Conservation (phyloP, 2,797 vertebrate species). For the Tokudaia tokunoshimensis region DNA sequence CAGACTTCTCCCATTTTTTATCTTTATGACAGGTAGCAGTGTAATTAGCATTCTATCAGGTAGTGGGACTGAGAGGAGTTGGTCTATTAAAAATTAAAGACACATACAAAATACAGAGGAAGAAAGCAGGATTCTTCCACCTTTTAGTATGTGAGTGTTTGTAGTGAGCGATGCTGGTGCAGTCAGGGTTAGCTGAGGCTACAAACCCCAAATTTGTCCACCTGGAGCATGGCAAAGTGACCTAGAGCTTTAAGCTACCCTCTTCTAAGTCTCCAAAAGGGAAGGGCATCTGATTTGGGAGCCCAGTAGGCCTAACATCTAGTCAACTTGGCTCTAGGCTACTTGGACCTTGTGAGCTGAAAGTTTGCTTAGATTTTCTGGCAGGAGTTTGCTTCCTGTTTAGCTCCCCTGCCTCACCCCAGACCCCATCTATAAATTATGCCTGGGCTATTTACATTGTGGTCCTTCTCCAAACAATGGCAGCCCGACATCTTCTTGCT, state of each 20-base stretch:
- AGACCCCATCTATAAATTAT: not conserved
- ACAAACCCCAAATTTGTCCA: not conserved
- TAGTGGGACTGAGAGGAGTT: not conserved
- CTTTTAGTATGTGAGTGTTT: not conserved
- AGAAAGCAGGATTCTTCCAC: not conserved
- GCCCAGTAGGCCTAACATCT: not conserved
- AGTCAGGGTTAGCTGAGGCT: not conserved
- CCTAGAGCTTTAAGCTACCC: not conserved
- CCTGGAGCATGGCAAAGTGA: not conserved
- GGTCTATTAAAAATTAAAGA: slow-evolving; percentile 3
- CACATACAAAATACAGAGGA: not conserved
- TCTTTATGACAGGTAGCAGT: not conserved
- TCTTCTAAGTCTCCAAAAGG: not conserved
- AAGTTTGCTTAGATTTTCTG: not conserved
- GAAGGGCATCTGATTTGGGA: not conserved
- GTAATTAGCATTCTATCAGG: not conserved
- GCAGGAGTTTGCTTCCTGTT: not conserved
- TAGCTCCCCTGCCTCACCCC: no score
- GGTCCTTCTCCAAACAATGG: not conserved
- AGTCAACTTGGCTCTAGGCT: not conserved
- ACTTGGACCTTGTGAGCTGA: not conserved
- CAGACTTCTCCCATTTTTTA: not conserved
- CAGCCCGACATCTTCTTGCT: not conserved
- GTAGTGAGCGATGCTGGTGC: not conserved
- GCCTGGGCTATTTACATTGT: not conserved